These are phyloP conservation scores for Eristalis arbustorum DNA, from an alignment of 2,888 invertebrate species.

Conservation along the genomic window DNA sequence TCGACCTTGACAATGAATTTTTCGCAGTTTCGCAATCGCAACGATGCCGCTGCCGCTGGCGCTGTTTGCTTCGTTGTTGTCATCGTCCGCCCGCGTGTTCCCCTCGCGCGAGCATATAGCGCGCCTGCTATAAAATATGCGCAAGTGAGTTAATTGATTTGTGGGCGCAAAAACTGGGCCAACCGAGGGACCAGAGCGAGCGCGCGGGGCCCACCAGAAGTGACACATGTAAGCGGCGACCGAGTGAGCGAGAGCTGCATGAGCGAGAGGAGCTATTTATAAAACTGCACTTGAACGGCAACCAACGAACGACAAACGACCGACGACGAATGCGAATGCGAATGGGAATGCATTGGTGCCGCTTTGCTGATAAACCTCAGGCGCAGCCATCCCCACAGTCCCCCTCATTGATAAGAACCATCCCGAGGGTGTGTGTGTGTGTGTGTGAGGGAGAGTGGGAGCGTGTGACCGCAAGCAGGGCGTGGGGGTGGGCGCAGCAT, in stretches of 20 bases:
- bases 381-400: neutral
- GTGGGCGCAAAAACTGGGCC: constrained; percentile 66
- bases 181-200: constrained; percentile 32
- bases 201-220: neutral
- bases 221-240: constrained; percentile 6
- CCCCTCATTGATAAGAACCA: constrained; percentile 45
- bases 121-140: constrained; percentile 41
- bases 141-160: constrained; percentile 65
- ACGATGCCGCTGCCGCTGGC: neutral
- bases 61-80: neutral
- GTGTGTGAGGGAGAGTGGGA: neutral
- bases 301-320: neutral
- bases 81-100: neutral
- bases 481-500: constrained; percentile 31
- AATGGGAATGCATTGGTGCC: constrained; percentile 57
- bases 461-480: neutral
- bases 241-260: neutral
- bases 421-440: neutral
- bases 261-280: constrained; percentile 47
- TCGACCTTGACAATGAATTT: constrained; percentile 73
- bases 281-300: constrained; percentile 65
- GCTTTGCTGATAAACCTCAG: constrained; percentile 46
- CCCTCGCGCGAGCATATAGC: neutral
- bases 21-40: constrained; percentile 69
- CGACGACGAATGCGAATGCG: constrained; percentile 15